Percentiles rank a stretch among this genome's conserved stretches.
Evolutionary conservation across 2,797 vertebrate species (phyloP).

Genomic region (Toxotes lorentzi): DNA sequence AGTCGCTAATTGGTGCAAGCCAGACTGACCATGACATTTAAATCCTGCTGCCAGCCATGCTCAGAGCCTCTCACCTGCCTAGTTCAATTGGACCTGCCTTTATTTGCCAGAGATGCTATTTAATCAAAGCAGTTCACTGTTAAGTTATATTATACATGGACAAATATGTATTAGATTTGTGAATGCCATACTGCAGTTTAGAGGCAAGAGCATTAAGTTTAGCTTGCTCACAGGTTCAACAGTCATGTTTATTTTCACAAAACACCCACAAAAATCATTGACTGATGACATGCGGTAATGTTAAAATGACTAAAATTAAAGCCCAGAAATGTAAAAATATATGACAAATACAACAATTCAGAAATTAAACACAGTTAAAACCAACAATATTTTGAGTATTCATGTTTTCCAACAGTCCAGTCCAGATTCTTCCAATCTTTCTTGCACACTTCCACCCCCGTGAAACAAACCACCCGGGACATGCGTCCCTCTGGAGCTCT

Average conservation of each 20-base stretch:
- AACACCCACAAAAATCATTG: neutral
- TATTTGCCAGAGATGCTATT: neutral
- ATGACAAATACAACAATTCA: neutral
- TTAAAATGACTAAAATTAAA: neutral
- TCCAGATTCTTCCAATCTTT: neutral
- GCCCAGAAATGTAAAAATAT: neutral
- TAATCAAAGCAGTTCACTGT: neutral
- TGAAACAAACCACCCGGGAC: constrained; percentile 21
- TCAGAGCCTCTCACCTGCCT: neutral
- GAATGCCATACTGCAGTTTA: neutral
- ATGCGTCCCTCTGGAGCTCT: constrained; percentile 10
- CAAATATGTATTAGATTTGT: neutral
- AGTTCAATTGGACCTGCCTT: neutral
- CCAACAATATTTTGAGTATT: neutral
- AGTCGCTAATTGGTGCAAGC: neutral
- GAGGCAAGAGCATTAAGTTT: neutral
- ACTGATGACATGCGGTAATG: neutral
- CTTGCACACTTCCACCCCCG: neutral
- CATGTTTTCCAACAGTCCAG: neutral
- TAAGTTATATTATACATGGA: too few relatives aligned
- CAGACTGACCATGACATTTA: neutral
- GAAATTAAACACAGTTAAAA: neutral
- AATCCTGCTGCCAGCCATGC: neutral
- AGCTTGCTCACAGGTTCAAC: neutral
- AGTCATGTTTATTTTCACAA: neutral